Evolutionary conservation across 2,113 vertebrate species (phyloP), one percentile per base, ranked within the genome.

Genomic region (Mystacornis crossleyi): DNA sequence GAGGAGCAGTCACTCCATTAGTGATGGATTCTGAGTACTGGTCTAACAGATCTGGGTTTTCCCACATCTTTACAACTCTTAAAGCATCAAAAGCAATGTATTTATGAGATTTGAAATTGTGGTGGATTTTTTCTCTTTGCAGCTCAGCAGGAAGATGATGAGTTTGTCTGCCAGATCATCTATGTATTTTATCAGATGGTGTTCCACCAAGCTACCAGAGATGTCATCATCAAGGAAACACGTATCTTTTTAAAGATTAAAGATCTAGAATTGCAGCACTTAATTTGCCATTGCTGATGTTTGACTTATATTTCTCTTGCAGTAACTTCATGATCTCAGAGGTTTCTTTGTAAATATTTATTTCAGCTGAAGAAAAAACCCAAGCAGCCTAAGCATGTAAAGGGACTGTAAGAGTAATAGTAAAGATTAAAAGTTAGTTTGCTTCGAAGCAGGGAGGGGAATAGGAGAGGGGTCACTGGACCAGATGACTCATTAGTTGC

Each of bases 151-250:
- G 99, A 99, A 96, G 99, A 99, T 53, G 99, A 99, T 95, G 99
- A 99, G 96, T 99, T 99, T 98, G 99, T 99, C 62, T 99, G 99
- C 97, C 99, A 99, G 97, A 99, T 99, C 66, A 99, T 99, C 47
- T 99, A 99, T 87, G 99, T 99, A n/a, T 99, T 99, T 98, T 99
- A 99, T 96, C 99, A 99, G 97, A 99, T 99, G 99, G 99, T 99
- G 85, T 99, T 99, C 97, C 99, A 99, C 95, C 99, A 99, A 97
- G 99, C 99, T 66, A 99, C 99, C 6, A 98, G 99, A 96, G 99
- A 99, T 72, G 99, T 99, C 96, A 99, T 99, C 97, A 99, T 99
- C 97, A 99, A 99, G 95, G 99, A 99, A 96, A 99, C 99, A 0
- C 99, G 99, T 99, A 99, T 99, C 99, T 99, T 98, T 97, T 85